Conservation (phyloP, 1,140 invertebrate species). For the Drosophila ercepeae region DNA sequence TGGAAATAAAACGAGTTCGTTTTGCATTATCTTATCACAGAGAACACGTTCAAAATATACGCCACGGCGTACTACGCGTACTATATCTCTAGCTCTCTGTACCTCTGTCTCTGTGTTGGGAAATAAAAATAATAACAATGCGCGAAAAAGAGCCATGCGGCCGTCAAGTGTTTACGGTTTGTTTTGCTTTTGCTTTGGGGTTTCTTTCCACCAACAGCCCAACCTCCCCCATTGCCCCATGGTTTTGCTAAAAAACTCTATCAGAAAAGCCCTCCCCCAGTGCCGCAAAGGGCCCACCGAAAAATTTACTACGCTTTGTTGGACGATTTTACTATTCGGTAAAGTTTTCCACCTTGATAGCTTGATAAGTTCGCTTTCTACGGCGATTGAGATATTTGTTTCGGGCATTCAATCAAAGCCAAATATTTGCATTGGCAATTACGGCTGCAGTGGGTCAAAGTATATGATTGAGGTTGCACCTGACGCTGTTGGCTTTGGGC, state of each 20-base stretch:
- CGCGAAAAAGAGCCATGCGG: slow-evolving; percentile 66
- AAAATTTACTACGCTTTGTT: slow-evolving; percentile 33
- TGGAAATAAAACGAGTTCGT: slow-evolving; percentile 5
- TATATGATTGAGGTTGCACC: slow-evolving; percentile 43
- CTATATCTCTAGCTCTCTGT: slow-evolving; percentile 35
- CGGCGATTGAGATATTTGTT: slow-evolving; percentile 47
- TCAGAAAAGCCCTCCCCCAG: slow-evolving; percentile 13
- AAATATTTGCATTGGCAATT: slow-evolving; percentile 76
- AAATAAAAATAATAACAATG: slow-evolving; percentile 65
- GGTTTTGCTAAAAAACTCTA: slow-evolving; percentile 1
- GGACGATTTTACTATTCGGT: slow-evolving; percentile 19
- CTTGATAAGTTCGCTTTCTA: slow-evolving; percentile 36
- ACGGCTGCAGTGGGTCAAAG: slow-evolving; percentile 48
- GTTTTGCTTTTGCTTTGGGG: slow-evolving; percentile 57
- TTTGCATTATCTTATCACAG: slow-evolving; percentile 35
- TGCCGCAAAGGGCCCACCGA: slow-evolving; percentile 3
- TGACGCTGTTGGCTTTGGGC: slow-evolving; percentile 47
- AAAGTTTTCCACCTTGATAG: slow-evolving; percentile 15
- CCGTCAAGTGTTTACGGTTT: slow-evolving; percentile 66
- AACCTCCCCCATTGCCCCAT: too few species aligned
- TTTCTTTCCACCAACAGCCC: too few species aligned
- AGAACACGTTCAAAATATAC: slow-evolving; percentile 52
- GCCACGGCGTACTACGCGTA: slow-evolving; percentile 43
- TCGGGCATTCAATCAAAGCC: slow-evolving; percentile 56
- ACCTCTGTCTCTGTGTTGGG: slow-evolving; percentile 2